Base-by-base conservation (phyloP, 2,888 invertebrate species). In the Digitonthophagus gazella region DNA sequence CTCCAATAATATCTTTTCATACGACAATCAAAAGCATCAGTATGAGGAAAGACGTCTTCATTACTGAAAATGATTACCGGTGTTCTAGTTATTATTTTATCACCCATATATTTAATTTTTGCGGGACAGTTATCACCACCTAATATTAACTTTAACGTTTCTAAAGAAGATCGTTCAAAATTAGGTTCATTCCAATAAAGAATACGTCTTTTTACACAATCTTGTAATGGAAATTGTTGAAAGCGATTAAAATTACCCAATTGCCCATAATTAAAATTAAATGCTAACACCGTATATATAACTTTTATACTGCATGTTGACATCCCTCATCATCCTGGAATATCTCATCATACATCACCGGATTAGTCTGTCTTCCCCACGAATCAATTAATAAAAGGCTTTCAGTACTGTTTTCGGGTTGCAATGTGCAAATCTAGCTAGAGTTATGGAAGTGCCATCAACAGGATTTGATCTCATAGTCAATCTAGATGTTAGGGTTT, bases 101-200 rank as follows among this genome's bases (percentile, higher is more conserved):
- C 63, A 8, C 63, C 63, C 2, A 18, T 15, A 20, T 63, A 63
- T 16, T 63, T 63, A 6, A 63, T 20, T 14, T 20, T 16, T 18
- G 63, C 63, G 1, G 63, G 63, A 14, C 19, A 19, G 8, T 18
- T 19, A 63, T 63, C 63, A 14, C 63, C 63, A 16, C 63, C 63
- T 16, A 63, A 20, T 8, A 63, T n/a, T 16, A 63, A 15, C 15
- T 63, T 63, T 1, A 63, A 19, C 16, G 63, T 63, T 19, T 63
- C 63, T 15, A 15, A 11, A 5, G 63, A 16, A 19, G 8, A 11
- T 14, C 6, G 16, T 15, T 63, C 63, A 15, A 18, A 63, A 20
- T 63, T 63, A 16, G 63, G 63, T 19, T 63, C 63, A 20, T 63
- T 63, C 63, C 63, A 63, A 16, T 63, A 63, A 6, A 63, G 19